A percentile compares a stretch with the other conserved stretches of the same genome.
Conservation (phyloP, 2,113 vertebrate species). For the Hippopotamus amphibius region DNA sequence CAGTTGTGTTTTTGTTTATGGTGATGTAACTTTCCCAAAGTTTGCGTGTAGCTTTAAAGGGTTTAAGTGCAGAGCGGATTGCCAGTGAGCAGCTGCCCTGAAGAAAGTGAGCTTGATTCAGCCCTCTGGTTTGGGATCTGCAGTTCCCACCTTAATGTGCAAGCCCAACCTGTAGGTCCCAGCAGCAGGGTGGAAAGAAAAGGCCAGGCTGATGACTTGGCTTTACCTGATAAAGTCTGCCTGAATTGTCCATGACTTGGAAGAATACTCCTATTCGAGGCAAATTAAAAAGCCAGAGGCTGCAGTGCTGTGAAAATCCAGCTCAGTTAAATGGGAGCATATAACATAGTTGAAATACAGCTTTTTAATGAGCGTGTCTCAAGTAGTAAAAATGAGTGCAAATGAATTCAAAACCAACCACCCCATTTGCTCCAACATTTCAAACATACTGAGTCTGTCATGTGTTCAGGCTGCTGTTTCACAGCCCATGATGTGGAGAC, state of each 20-base stretch:
- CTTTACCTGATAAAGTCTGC: constrained; percentile 16
- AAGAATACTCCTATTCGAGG: neutral
- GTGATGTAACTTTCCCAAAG: constrained; percentile 85
- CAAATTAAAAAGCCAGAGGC: constrained; percentile 39
- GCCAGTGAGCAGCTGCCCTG: constrained; percentile 79
- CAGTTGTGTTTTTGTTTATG: constrained; percentile 84
- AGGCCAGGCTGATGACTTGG: neutral
- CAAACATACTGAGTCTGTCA: neutral
- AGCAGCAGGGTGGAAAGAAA: neutral
- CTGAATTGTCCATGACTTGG: neutral
- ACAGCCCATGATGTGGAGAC: neutral
- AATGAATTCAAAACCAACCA: constrained; percentile 3
- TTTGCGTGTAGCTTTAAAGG: constrained; percentile 83
- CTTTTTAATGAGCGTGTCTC: constrained; percentile 10
- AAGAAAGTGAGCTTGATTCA: neutral
- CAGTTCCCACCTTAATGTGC: neutral
- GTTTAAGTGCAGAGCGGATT: constrained; percentile 79
- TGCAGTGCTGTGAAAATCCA: neutral
- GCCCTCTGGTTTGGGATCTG: neutral
- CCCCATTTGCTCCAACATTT: neutral
- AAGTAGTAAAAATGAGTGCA: constrained; percentile 12
- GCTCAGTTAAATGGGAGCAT: neutral
- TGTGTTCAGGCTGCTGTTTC: neutral
- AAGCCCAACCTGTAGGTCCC: neutral
- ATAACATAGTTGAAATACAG: neutral